phyloP scores from a whole-genome alignment of 2,888 invertebrate species.

The Macrosoma leucophasiata region DNA sequence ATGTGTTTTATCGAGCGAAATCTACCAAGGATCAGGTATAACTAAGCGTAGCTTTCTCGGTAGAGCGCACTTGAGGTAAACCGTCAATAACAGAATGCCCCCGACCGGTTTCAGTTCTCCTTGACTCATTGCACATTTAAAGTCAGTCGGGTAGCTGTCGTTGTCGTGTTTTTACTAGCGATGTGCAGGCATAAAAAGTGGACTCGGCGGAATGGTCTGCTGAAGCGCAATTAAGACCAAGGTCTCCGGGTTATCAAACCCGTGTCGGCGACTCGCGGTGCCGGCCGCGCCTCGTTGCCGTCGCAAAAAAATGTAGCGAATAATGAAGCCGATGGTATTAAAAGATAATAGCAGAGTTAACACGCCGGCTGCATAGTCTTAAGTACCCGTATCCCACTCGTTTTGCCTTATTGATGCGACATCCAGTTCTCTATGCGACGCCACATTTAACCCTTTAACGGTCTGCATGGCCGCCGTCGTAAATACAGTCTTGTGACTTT shows the following conservation, averaged over 20 bases:
- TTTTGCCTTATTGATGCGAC: constrained; percentile 31
- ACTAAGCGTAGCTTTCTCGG: constrained; percentile 47
- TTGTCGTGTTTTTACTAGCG: constrained; percentile 69
- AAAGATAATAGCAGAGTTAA: constrained; percentile 67
- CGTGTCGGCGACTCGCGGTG: constrained; percentile 61
- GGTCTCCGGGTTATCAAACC: constrained; percentile 76
- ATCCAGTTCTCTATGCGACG: constrained; percentile 15
- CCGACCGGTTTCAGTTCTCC: constrained; percentile 43
- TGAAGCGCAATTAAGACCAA: constrained; percentile 75
- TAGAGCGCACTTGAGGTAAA: constrained; percentile 52
- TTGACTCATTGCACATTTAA: constrained; percentile 49
- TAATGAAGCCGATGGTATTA: constrained; percentile 72
- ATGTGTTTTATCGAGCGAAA: constrained; percentile 45
- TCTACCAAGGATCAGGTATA: constrained; percentile 39
- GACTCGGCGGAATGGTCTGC: constrained; percentile 69
- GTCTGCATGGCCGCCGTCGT: constrained; percentile 7
- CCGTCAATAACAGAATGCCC: constrained; percentile 43
- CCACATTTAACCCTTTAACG: constrained; percentile 24
- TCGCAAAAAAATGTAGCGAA: constrained; percentile 70
- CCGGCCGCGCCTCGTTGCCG: constrained; percentile 58
- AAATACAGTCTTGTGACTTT: constrained; percentile 2
- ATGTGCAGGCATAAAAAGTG: constrained; percentile 75
- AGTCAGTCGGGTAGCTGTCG: constrained; percentile 53
- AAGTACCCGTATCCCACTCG: constrained; percentile 39
- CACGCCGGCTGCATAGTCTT: constrained; percentile 53